Conservation (phyloP, 1,140 invertebrate species). For the Eurosta solidaginis region DNA sequence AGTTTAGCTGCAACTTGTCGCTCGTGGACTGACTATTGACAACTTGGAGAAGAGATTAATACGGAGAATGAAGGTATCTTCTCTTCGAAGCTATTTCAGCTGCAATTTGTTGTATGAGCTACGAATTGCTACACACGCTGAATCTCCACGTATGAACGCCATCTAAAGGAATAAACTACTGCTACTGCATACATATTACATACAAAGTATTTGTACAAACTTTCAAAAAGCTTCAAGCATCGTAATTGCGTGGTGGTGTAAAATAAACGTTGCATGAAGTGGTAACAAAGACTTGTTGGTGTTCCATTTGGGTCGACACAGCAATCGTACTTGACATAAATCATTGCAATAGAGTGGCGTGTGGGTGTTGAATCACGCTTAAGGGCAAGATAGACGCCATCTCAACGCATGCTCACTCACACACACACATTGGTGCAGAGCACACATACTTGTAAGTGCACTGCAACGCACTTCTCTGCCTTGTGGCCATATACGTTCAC, state of each 20-base stretch:
- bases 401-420: background rate
- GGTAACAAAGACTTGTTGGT: background rate
- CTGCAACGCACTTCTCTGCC: too few species aligned
- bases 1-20: too few species aligned
- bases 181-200: too few species aligned
- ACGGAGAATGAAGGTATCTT: too few species aligned
- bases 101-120: too few species aligned
- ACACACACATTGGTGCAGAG: background rate
- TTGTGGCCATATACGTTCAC: background rate
- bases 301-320: background rate
- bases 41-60: too few species aligned
- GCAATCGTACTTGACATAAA: constrained; percentile 15
- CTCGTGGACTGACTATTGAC: too few species aligned
- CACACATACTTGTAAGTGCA: too few species aligned
- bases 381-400: background rate
- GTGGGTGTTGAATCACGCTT: background rate
- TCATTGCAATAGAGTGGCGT: background rate
- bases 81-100: too few species aligned
- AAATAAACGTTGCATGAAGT: background rate
- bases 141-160: too few species aligned
- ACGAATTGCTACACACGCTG: too few species aligned
- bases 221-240: background rate
- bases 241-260: background rate
- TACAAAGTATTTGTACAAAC: background rate
- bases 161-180: too few species aligned